Conservation (phyloP, 2,113 vertebrate genomes). For the Galeopterus variegatus region DNA sequence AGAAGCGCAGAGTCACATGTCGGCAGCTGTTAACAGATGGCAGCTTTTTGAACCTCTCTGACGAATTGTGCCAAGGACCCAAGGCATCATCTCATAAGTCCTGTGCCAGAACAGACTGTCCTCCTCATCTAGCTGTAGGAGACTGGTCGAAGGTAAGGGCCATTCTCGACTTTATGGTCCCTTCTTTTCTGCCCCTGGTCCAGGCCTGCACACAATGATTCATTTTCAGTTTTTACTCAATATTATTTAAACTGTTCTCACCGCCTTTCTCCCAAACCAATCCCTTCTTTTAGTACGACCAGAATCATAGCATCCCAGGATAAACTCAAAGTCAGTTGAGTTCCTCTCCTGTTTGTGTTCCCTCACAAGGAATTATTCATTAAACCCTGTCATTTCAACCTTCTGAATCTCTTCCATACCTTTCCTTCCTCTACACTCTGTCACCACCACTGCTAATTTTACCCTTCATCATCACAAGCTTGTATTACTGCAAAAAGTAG, state of each 20-base stretch:
- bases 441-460: not conserved
- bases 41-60: constrained; percentile 90
- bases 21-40: constrained; percentile 94
- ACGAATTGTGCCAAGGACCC: constrained; percentile 88
- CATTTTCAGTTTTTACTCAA: not conserved
- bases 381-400: not conserved
- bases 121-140: constrained; percentile 90
- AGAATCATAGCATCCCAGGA: not conserved
- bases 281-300: not conserved
- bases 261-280: not conserved
- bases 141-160: constrained; percentile 94
- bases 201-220: not conserved
- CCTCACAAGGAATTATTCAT: not conserved
- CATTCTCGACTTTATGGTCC: rapidly evolving
- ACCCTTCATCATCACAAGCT: not conserved
- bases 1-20: constrained; percentile 93
- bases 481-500: not conserved
- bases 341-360: not conserved
- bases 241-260: not conserved
- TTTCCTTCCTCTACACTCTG: not conserved
- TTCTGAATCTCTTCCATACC: not conserved
- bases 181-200: not conserved
- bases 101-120: constrained; percentile 92
- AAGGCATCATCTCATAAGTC: constrained; percentile 87
- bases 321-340: not conserved